These are phyloP conservation scores for Baryphthengus martii DNA, from an alignment of 2,113 vertebrate species.

Conservation along the genomic window DNA sequence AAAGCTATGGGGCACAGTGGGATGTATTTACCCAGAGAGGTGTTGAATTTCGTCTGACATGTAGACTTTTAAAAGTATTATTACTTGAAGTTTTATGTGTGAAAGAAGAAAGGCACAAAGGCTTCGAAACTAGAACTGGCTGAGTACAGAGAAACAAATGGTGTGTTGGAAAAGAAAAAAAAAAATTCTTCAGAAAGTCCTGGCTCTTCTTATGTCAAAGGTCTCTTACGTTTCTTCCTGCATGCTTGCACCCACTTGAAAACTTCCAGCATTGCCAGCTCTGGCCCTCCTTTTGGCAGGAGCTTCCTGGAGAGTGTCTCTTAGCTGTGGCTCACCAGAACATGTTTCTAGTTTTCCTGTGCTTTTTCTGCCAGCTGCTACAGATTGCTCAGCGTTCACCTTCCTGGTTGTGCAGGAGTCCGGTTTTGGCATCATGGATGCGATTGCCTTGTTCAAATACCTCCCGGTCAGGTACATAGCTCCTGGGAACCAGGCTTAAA, in stretches of 20 bases:
- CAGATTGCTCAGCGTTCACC: neutral
- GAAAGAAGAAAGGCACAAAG: neutral
- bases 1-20: constrained; percentile 33
- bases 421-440: neutral
- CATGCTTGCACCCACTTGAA: neutral
- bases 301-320: neutral
- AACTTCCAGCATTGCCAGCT: neutral
- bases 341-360: neutral
- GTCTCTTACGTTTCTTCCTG: neutral
- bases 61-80: constrained; percentile 9
- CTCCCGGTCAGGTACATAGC: neutral
- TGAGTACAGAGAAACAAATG: neutral
- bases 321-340: neutral
- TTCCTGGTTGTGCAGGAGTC: neutral
- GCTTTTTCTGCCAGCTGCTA: neutral
- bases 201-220: neutral
- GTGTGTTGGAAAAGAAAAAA: neutral
- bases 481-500: neutral
- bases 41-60: constrained; percentile 48
- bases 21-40: constrained; percentile 21
- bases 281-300: neutral
- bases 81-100: constrained; percentile 14
- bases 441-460: neutral
- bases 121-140: neutral
- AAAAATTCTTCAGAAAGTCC: neutral